Base-by-base conservation (phyloP, 2,113 vertebrate genomes). In the Xenopus tropicalis region DNA sequence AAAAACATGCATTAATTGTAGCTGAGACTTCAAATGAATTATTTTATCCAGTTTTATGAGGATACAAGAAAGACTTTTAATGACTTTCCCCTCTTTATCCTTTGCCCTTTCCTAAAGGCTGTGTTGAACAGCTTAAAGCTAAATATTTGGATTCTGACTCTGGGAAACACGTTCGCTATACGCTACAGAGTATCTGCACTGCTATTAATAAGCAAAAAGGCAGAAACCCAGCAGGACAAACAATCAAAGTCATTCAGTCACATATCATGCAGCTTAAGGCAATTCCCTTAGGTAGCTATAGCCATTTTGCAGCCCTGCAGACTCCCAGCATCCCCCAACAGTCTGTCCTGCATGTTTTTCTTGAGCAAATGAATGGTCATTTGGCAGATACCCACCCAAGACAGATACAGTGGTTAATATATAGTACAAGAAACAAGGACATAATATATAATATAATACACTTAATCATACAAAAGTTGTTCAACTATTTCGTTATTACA, bases 121-220 rank as follows among this genome's bases (percentile, higher is more conserved):
- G 44, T n/a, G 37, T 76, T 63, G 48, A 24, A 69, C 52, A 51
- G 24, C 16, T 51, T 24, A 62, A n/a, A 62, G 42, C 65, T 76
- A 76, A 76, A 76, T 76, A 76, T 76, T 76, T 76, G 66, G 73
- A 76, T 76, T 44, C 24, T 29, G 25, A 76, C 66, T 63, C 73
- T 76, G 73, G 73, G 73, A 76, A 76, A n/a, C 59, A 63, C 46
- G 59, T 76, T 63, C 58, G 54, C 56, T 62, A 56, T 14, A 48
- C 58, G 66, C 37, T 74, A 51, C 61, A 69, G 24, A 43, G 14
- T 69, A 61, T 68, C 21, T 46, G 17, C 44, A 22, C 42, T 21
- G 56, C 72, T 76, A 76, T 76, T 76, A 69, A 48, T 76, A 76
- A 56, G 25, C 21, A 44, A 43, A 44, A 54, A 25, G 48, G 63